These are phyloP conservation scores for Meteorus colon DNA, from an alignment of 2,888 invertebrate genomes.

Conservation along the genomic window DNA sequence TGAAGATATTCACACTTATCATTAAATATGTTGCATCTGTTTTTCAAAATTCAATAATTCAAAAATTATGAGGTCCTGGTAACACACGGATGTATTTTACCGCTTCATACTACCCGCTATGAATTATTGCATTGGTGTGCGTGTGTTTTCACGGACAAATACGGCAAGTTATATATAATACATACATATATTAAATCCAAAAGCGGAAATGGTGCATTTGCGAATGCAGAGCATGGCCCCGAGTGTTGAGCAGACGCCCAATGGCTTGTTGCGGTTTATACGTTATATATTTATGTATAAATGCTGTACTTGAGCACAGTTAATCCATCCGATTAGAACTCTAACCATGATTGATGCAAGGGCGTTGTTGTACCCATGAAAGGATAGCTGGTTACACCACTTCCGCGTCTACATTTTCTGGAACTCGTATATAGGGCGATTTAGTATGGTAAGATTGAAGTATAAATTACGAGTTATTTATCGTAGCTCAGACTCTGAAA, in stretches of 20 bases:
- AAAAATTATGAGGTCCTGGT: background rate
- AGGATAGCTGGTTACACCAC: background rate
- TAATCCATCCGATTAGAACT: constrained; percentile 31
- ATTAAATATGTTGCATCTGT: background rate
- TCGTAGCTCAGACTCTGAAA: too few species aligned
- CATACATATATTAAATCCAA: constrained; percentile 10
- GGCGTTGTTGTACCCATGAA: background rate
- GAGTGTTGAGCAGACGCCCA: constrained; percentile 21
- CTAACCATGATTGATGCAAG: constrained; percentile 19
- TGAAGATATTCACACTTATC: too few species aligned
- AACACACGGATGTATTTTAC: background rate
- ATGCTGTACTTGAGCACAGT: background rate
- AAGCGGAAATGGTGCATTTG: constrained; percentile 6
- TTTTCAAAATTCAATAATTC: background rate
- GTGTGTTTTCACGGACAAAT: background rate
- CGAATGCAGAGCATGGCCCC: background rate
- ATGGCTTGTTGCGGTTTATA: constrained; percentile 26
- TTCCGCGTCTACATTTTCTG: background rate
- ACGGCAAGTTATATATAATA: background rate
- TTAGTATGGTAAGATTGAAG: too few species aligned
- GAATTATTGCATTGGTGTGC: background rate
- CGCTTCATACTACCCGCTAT: background rate
- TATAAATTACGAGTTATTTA: too few species aligned
- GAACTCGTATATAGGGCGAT: background rate
- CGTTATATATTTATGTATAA: constrained; percentile 8